These are phyloP conservation scores for Tauraco erythrolophus DNA, from an alignment of 2,113 vertebrate species.

Conservation along the genomic window DNA sequence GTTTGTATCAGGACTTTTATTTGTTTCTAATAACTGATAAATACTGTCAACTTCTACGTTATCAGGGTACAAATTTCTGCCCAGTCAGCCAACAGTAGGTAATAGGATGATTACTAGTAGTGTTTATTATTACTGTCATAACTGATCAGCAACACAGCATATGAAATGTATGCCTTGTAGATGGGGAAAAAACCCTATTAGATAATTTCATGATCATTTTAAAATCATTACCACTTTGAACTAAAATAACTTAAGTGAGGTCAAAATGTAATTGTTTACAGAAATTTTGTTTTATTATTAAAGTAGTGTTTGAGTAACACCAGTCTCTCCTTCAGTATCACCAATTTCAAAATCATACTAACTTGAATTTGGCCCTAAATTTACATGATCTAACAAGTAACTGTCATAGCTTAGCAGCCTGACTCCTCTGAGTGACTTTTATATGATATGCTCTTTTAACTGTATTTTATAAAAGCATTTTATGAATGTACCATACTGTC, in stretches of 20 bases:
- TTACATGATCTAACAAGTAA: not conserved
- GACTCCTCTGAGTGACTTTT: not conserved
- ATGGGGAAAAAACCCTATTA: not conserved
- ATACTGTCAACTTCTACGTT: not conserved
- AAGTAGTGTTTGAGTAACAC: not conserved
- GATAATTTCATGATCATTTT: not conserved
- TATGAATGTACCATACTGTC: not conserved
- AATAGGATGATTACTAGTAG: not conserved
- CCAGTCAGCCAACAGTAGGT: not conserved
- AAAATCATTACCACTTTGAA: not conserved
- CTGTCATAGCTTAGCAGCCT: not conserved
- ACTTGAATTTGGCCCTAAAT: not conserved
- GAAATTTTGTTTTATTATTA: not conserved
- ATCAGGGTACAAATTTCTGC: not conserved
- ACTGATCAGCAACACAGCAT: not conserved
- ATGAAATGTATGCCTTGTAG: not conserved
- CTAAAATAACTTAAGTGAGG: not conserved
- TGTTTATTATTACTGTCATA: slow-evolving; percentile 19
- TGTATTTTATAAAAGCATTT: not conserved
- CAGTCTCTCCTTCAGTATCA: not conserved
- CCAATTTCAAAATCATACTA: not conserved
- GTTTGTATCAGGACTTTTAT: not conserved
- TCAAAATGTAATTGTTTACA: not conserved
- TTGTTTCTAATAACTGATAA: not conserved
- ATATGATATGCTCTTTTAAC: not conserved